A percentile compares a stretch with the other conserved stretches of the same genome.
phyloP scores from a whole-genome alignment of 37 sponge, comb jelly and placozoan species.

The Tethya wilhelma region DNA sequence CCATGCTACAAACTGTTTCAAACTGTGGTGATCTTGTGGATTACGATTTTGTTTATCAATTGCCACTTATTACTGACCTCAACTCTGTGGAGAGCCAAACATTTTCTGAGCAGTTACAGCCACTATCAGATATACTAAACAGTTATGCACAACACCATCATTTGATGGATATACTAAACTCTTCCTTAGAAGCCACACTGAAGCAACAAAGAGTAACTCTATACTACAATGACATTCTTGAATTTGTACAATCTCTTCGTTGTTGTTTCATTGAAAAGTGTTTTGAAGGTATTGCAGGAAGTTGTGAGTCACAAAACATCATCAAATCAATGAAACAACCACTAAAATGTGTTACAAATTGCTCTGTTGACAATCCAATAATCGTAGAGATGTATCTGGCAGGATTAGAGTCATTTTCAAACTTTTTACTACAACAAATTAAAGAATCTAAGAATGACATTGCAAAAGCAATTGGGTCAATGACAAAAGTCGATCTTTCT shows the following conservation, averaged over 20 bases:
- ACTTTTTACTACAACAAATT: neutral
- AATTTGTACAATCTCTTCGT: neutral
- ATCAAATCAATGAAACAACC: neutral
- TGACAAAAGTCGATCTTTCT: neutral
- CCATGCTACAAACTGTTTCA: neutral
- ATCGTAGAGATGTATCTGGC: neutral
- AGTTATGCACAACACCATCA: neutral
- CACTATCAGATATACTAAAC: neutral
- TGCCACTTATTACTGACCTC: neutral
- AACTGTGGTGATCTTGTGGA: neutral
- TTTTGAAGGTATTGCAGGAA: neutral
- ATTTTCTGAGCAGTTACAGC: neutral
- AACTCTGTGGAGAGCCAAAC: neutral
- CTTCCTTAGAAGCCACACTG: neutral
- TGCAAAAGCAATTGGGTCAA: neutral
- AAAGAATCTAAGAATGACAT: neutral
- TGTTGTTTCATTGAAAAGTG: neutral
- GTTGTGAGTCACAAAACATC: neutral
- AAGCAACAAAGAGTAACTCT: neutral
- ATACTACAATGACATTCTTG: neutral
- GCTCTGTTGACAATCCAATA: neutral
- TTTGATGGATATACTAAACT: neutral
- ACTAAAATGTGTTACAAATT: neutral
- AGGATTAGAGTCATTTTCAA: conserved; percentile 1
- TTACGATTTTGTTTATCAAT: neutral